phyloP scores from a whole-genome alignment of 2,888 invertebrate species.

The Lepeophtheirus nordmannii region DNA sequence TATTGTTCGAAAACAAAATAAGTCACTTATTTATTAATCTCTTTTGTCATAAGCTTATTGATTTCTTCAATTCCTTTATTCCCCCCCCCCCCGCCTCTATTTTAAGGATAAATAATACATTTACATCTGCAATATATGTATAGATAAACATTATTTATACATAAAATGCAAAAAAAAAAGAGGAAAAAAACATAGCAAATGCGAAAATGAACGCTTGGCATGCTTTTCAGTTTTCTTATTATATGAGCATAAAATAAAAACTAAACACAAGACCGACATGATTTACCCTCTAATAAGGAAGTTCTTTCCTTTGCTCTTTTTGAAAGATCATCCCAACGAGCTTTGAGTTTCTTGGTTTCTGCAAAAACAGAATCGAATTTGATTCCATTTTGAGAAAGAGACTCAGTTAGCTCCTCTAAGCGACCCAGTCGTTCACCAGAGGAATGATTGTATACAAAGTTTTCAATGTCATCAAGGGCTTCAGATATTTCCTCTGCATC shows the following conservation, averaged over 20 bases:
- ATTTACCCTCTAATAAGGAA: slow-evolving; percentile 13
- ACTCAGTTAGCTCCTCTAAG: slow-evolving; percentile 56
- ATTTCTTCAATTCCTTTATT: too few species aligned
- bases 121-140: too few species aligned
- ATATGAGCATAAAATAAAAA: too few species aligned
- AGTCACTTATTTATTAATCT: neutral
- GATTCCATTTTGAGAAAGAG: slow-evolving; percentile 56
- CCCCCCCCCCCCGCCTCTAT: too few species aligned
- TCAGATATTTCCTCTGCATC: slow-evolving; percentile 87
- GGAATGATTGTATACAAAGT: slow-evolving; percentile 57
- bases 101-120: too few species aligned
- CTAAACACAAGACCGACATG: neutral
- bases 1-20: neutral
- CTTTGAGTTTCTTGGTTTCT: slow-evolving; percentile 48
- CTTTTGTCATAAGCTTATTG: slow-evolving; percentile 30
- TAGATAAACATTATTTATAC: too few species aligned
- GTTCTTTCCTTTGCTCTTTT: slow-evolving; percentile 13
- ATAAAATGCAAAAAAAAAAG: too few species aligned
- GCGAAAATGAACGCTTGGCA: too few species aligned
- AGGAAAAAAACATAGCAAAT: too few species aligned
- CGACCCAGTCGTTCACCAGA: slow-evolving; percentile 49
- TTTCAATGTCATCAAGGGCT: slow-evolving; percentile 70
- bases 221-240: too few species aligned
- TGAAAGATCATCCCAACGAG: slow-evolving; percentile 49
- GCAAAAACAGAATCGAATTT: slow-evolving; percentile 50